Percentiles rank a stretch among this genome's conserved stretches.
phyloP scores from a whole-genome alignment of 1,140 invertebrate genomes.

The Oryctes rhinoceros region DNA sequence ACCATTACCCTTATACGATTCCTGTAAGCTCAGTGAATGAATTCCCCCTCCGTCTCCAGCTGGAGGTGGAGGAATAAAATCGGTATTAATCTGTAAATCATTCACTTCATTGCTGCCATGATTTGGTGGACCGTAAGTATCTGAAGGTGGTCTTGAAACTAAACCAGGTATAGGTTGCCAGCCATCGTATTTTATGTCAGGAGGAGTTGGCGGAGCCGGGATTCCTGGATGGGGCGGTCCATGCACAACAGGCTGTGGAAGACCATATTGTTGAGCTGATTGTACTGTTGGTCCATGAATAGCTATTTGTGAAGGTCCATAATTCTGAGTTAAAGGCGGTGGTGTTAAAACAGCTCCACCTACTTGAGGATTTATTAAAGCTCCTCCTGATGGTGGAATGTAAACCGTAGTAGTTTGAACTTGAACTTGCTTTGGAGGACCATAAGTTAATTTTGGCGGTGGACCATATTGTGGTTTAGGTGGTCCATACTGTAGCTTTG shows the following conservation, averaged over 20 bases:
- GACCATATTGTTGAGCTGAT: constrained; percentile 55
- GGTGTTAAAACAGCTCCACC: constrained; percentile 46
- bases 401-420: constrained; percentile 58
- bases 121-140: constrained; percentile 57
- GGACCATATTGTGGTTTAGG: constrained; percentile 54
- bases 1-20: constrained; percentile 45
- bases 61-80: constrained; percentile 61
- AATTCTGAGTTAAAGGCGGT: constrained; percentile 58
- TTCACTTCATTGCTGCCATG: constrained; percentile 20
- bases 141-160: constrained; percentile 58
- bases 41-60: constrained; percentile 52
- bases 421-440: constrained; percentile 64
- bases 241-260: constrained; percentile 63
- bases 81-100: constrained; percentile 51
- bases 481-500: constrained; percentile 48
- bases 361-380: constrained; percentile 52
- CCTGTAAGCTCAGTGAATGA: constrained; percentile 43
- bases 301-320: constrained; percentile 60
- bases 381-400: constrained; percentile 47
- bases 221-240: constrained; percentile 68
- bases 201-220: constrained; percentile 76
- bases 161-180: constrained; percentile 83
- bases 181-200: constrained; percentile 81
- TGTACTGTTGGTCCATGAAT: constrained; percentile 55
- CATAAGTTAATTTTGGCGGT: constrained; percentile 60